Percentiles rank a stretch among this genome's conserved stretches.
Conservation (phyloP, 2,888 invertebrate species). For the Drosophila atripex region DNA sequence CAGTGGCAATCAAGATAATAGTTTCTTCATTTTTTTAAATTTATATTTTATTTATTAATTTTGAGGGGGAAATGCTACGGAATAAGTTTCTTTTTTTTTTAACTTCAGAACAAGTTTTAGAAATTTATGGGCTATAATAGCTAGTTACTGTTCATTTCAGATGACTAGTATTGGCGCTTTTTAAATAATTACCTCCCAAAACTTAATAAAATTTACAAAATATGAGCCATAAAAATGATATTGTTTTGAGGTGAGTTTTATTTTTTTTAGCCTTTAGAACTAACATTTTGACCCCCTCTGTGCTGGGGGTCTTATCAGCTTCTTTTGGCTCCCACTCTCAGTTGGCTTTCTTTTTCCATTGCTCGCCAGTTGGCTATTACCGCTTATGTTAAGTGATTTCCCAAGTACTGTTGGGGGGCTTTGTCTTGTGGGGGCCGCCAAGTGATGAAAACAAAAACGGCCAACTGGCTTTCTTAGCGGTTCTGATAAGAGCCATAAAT, state of each 20-base stretch:
- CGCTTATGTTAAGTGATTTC: slow-evolving; percentile 61
- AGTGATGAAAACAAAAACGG: slow-evolving; percentile 47
- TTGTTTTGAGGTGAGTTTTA: not conserved
- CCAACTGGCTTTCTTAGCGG: slow-evolving; percentile 32
- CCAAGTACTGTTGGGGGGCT: slow-evolving; percentile 38
- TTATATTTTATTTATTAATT: too few relatives aligned
- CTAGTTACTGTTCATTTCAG: too few relatives aligned
- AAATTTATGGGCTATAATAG: too few relatives aligned
- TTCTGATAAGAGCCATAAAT: slow-evolving; percentile 54
- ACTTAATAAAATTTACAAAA: too few relatives aligned
- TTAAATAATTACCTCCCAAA: too few relatives aligned
- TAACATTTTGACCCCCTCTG: slow-evolving; percentile 5
- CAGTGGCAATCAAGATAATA: not conserved
- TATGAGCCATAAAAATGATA: too few relatives aligned
- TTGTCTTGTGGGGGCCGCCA: slow-evolving; percentile 29
- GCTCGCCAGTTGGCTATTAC: slow-evolving; percentile 46
- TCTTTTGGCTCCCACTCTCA: slow-evolving; percentile 42
- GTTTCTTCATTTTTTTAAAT: too few relatives aligned
- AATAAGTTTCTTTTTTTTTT: too few relatives aligned
- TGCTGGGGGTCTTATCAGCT: slow-evolving; percentile 55
- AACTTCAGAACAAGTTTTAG: too few relatives aligned
- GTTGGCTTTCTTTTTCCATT: slow-evolving; percentile 61
- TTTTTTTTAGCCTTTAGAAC: not conserved
- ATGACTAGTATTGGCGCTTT: too few relatives aligned
- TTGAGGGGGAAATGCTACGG: too few relatives aligned